Evolutionary conservation across 1,140 invertebrate species (phyloP), one percentile per base, ranked within the genome.

Genomic region (Zelostemma sp.): DNA sequence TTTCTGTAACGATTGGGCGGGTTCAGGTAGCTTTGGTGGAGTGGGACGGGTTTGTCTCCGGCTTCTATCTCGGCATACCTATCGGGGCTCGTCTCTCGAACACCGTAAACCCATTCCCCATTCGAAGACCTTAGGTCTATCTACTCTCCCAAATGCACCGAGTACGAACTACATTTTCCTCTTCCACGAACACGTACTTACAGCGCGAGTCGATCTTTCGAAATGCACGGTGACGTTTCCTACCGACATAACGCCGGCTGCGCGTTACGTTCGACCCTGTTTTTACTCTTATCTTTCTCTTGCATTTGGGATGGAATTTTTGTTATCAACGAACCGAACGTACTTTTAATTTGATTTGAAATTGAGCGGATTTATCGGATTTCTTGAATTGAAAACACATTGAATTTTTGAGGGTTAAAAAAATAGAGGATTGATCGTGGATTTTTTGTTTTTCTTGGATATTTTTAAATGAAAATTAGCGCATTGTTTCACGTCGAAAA

Each of bases 91-190:
- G 75, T 68, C 68, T 73, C 40, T 60, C 67, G 72, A 77, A 82
- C 79, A 77, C 78, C 69, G 74, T 40, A 77, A 77, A 70, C 50
- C 74, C 74, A 79, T 80, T 59, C 65, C 70, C 54, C 49, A 65
- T 64, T 61, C 56, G 48, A 62, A 55, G 43, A 66, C 33, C 66
- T 55, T 69, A 55, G 66, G 55, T 68, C 58, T 62, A 68, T 45
- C 25, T 31, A 55, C 57, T 49, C 51, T 59, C 43, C 56, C 59
- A 54, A 72, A 75, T 75, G 67, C 53, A 43, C 50, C 58, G 21
- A 45, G 28, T 28, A 63, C 47, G 31, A 25, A 25, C 21, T 59
- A 49, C 31, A 48, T 51, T 38, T 59, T 56, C 54, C 12, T 50
- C 50, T 58, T 55, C 50, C 56, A 48, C 28, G 38, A 51, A 43